phyloP scores from a whole-genome alignment of 37 sponge, comb jelly and placozoan genomes.

The Bolinopsis microptera region DNA sequence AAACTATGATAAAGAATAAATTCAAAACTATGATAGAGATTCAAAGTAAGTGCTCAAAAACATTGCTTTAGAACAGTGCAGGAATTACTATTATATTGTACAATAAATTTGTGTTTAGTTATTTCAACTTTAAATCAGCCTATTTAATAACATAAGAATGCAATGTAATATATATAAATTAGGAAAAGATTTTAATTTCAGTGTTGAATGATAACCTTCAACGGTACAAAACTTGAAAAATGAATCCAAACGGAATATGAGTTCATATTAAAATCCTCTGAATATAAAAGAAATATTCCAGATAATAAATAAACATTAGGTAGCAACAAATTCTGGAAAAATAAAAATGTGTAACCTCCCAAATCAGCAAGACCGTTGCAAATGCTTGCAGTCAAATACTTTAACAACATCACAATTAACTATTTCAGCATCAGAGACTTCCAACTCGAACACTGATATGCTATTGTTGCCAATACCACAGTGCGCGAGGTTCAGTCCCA shows the following conservation, averaged over 20 bases:
- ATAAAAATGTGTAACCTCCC: not conserved
- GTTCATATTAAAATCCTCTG: not conserved
- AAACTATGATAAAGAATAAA: too few relatives aligned
- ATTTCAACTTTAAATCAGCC: too few relatives aligned
- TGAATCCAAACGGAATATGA: not conserved
- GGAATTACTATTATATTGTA: too few relatives aligned
- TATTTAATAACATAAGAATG: too few relatives aligned
- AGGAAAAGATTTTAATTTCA: too few relatives aligned
- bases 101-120: too few relatives aligned
- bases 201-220: not conserved
- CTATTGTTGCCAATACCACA: conserved; percentile 43
- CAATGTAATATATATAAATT: too few relatives aligned
- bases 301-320: not conserved
- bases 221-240: not conserved
- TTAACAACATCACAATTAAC: conserved; percentile 31
- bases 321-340: not conserved
- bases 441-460: conserved; percentile 6
- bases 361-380: not conserved
- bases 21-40: too few relatives aligned
- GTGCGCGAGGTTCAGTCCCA: conserved; percentile 4
- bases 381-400: conserved; percentile 45
- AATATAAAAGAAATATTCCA: not conserved
- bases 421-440: not conserved
- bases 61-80: too few relatives aligned
- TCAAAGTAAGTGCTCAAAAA: too few relatives aligned